These are phyloP conservation scores for Hedya salicella DNA, from an alignment of 2,888 invertebrate genomes.

Conservation along the genomic window DNA sequence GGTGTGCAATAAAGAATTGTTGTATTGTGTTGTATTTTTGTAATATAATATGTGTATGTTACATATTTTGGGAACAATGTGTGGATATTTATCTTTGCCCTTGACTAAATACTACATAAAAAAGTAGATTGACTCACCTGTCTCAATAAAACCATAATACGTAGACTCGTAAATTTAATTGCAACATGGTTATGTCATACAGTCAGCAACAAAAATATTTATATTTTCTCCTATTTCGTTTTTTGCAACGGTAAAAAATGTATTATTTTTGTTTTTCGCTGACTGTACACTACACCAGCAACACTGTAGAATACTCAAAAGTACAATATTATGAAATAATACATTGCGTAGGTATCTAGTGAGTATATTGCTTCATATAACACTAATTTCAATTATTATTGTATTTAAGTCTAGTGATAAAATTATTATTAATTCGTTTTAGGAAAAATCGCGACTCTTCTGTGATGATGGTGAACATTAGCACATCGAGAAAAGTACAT, in stretches of 20 bases:
- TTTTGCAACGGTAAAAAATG: too few species aligned
- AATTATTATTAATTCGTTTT: conserved; percentile 14
- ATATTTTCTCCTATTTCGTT: too few species aligned
- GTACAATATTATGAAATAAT: conserved; percentile 56
- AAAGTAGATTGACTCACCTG: too few species aligned
- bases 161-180: conserved; percentile 36
- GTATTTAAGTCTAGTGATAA: conserved; percentile 26
- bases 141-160: background rate
- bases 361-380: conserved; percentile 32
- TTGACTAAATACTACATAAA: too few species aligned
- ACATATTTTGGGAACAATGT: too few species aligned
- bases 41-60: too few species aligned
- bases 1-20: too few species aligned
- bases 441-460: conserved; percentile 1
- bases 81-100: too few species aligned
- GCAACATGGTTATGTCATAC: conserved; percentile 45
- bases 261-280: too few species aligned
- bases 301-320: conserved; percentile 65
- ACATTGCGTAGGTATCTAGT: conserved; percentile 19
- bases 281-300: conserved; percentile 49
- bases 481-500: too few species aligned
- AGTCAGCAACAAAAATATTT: conserved; percentile 44
- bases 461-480: background rate
- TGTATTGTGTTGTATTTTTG: too few species aligned
- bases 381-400: conserved; percentile 39